These are phyloP conservation scores for Philereme vetulata DNA, from an alignment of 2,888 invertebrate genomes.

Conservation along the genomic window DNA sequence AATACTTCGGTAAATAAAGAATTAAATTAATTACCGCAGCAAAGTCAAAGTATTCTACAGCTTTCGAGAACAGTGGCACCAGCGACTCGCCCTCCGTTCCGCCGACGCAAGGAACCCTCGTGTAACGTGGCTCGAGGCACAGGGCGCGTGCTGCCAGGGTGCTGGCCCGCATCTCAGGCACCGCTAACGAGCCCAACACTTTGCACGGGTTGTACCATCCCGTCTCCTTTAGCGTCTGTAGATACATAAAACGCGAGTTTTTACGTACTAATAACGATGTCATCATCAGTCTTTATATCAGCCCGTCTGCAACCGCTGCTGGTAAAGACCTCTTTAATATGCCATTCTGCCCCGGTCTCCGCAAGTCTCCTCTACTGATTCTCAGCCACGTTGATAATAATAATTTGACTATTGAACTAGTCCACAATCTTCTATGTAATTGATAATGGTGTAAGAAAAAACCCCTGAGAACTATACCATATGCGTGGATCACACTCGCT, in stretches of 20 bases:
- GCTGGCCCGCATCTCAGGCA: conserved; percentile 76
- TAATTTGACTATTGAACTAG: no score
- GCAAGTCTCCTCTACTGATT: no score
- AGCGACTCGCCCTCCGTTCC: conserved; percentile 71
- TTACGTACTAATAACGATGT: no score
- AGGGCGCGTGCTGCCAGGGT: conserved; percentile 71
- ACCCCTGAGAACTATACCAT: no score
- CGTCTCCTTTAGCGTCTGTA: conserved; percentile 70
- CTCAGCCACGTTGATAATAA: no score
- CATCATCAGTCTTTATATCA: no score
- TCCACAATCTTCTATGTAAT: no score
- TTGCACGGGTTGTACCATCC: conserved; percentile 74
- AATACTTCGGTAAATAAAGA: not conserved
- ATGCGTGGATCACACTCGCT: no score
- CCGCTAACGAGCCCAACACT: conserved; percentile 71
- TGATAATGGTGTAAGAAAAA: no score
- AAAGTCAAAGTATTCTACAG: conserved; percentile 73
- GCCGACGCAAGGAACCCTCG: conserved; percentile 73
- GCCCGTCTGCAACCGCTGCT: no score
- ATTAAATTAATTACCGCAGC: conserved; percentile 54
- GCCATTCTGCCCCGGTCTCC: no score
- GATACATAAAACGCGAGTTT: not conserved
- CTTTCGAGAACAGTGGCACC: conserved; percentile 74
- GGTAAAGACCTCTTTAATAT: no score
- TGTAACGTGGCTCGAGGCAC: conserved; percentile 68